Evolutionary conservation across 2,797 vertebrate species (phyloP).

Genomic region (Gymnothorax reevesii): DNA sequence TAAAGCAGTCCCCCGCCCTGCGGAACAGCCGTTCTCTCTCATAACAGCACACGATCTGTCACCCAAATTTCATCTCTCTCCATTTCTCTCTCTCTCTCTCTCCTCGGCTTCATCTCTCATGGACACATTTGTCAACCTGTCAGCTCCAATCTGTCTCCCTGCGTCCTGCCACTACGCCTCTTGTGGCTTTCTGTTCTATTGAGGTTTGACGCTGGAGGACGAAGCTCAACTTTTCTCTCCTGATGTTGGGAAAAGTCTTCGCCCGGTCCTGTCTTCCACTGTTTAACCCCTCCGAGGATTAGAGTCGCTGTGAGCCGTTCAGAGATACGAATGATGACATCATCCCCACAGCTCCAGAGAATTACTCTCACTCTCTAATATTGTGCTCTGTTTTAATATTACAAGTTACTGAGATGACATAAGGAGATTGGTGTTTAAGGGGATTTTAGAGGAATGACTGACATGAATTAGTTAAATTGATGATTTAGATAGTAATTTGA

Average conservation of each 20-base stretch:
- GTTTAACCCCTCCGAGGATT: background rate
- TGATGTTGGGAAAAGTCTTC: slow-evolving; percentile 51
- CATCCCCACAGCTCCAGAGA: background rate
- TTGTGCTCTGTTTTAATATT: background rate
- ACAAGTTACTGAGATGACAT: background rate
- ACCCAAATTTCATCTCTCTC: slow-evolving; percentile 30
- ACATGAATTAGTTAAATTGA: background rate
- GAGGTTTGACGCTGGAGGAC: slow-evolving; percentile 64
- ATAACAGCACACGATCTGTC: background rate
- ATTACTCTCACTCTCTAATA: background rate
- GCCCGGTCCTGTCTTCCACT: slow-evolving; percentile 25
- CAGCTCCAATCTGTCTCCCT: slow-evolving; percentile 74
- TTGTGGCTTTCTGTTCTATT: slow-evolving; percentile 59
- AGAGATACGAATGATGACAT: background rate
- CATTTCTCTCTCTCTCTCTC: slow-evolving; percentile 51
- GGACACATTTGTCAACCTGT: slow-evolving; percentile 78
- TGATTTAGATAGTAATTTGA: too few species aligned
- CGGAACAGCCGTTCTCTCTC: slow-evolving; percentile 9
- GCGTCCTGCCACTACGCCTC: slow-evolving; percentile 59
- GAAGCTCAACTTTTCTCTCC: slow-evolving; percentile 49
- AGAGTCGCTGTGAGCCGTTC: background rate
- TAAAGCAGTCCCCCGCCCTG: too few species aligned
- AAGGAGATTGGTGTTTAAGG: background rate
- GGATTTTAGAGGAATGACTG: background rate
- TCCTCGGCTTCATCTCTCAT: slow-evolving; percentile 56